These are phyloP conservation scores for Entomyzon cyanotis DNA, from an alignment of 2,113 vertebrate genomes.

Conservation along the genomic window DNA sequence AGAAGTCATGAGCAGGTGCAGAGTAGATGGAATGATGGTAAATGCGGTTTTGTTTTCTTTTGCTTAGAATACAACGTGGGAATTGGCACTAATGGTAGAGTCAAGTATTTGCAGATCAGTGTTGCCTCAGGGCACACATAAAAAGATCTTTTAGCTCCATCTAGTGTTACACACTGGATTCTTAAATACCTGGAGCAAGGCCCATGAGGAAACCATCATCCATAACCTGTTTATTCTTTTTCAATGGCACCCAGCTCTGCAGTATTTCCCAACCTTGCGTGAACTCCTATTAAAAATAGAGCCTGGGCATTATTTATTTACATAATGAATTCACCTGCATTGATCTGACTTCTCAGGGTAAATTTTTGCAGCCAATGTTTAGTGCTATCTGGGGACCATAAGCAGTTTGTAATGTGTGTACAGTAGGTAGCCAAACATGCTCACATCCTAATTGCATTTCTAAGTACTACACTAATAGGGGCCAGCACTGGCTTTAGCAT, in stretches of 20 bases:
- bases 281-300: neutral
- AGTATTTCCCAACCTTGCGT: neutral
- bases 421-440: neutral
- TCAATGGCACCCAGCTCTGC: rapidly evolving
- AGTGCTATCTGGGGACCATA: neutral
- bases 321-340: neutral
- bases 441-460: neutral
- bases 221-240: neutral
- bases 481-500: neutral
- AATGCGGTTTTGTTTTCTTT: constrained; percentile 7
- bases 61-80: neutral
- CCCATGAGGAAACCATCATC: neutral
- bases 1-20: constrained; percentile 42
- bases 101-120: neutral
- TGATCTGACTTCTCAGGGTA: neutral
- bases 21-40: constrained; percentile 56
- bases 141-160: constrained; percentile 58
- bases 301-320: neutral
- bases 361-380: neutral
- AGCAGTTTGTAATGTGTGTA: neutral
- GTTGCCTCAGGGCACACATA: neutral
- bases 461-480: neutral
- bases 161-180: constrained; percentile 56
- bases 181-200: neutral
- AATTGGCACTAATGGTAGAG: constrained; percentile 24